Base-by-base conservation (phyloP, 2,888 invertebrate genomes). In the Quadriops clusia region DNA sequence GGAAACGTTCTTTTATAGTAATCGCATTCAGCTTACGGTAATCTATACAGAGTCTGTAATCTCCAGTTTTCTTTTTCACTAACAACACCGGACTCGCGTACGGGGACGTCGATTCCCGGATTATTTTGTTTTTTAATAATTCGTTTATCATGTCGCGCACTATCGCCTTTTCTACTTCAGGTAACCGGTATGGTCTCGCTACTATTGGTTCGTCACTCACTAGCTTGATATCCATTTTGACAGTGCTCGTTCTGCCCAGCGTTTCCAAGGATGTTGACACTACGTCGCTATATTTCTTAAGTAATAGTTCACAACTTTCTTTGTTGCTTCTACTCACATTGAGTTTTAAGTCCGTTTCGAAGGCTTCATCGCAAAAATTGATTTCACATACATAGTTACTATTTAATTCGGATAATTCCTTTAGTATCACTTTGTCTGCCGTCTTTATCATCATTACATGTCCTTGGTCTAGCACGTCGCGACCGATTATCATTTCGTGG, bases 401-500 rank as follows among this genome's bases (percentile, higher is more conserved):
- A n/a, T 20, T n/a, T n/a, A n/a, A n/a, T 23, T n/a, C 13, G 13
- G 29, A 25, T 17, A 30, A 29, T 14, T 17, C 14, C 6, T 23
- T 15, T 6, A 30, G 11, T 8, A 24, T 10, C 3, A 34, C 13
- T 7, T n/a, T n/a, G 7, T 29, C 14, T 4, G 11, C 15, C 12
- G 7, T n/a, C n/a, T n/a, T n/a, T n/a, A n/a, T n/a, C n/a, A n/a
- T n/a, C n/a, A n/a, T n/a, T n/a, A n/a, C n/a, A n/a, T n/a, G n/a
- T n/a, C n/a, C n/a, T 22, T 29, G 30, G 11, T 30, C 14, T 9
- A 33, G 8, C 18, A 24, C 29, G 16, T 33, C 29, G 2, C 18
- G n/a, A n/a, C 30, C 29, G 10, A 33, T 12, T 15, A 33, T 30
- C 7, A 23, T 10, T 14, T 30, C 24, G 21, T 33, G 14, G 7